Percentiles rank a stretch among this genome's conserved stretches.
Conservation (phyloP, 2,888 invertebrate genomes). For the Eristalis intricaria region DNA sequence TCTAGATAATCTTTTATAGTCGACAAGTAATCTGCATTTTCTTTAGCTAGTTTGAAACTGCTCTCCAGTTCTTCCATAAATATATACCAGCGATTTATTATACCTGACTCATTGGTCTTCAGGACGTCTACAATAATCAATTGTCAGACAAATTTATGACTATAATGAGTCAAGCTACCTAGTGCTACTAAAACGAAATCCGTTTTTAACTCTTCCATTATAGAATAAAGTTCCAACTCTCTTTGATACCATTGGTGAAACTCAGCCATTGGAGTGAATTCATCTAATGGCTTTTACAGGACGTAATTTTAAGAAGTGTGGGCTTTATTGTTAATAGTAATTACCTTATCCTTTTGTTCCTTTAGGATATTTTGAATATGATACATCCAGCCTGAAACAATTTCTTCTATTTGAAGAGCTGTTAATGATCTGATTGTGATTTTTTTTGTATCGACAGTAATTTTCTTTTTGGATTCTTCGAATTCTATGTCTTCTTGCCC, state of each 20-base stretch:
- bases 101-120: conserved; percentile 72
- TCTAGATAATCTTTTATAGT: conserved; percentile 81
- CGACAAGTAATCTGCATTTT: conserved; percentile 80
- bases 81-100: conserved; percentile 75
- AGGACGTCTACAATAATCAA: conserved; percentile 82
- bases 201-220: conserved; percentile 91
- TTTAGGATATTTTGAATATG: conserved; percentile 81
- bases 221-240: conserved; percentile 88
- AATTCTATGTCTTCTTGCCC: conserved; percentile 80
- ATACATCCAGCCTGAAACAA: conserved; percentile 82
- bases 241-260: conserved; percentile 93
- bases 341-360: conserved; percentile 76
- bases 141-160: neutral
- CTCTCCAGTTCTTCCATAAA: conserved; percentile 74
- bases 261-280: conserved; percentile 91
- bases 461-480: conserved; percentile 79
- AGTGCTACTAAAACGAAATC: conserved; percentile 81
- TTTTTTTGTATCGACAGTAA: conserved; percentile 78
- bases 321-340: neutral
- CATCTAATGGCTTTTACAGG: conserved; percentile 83
- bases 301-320: neutral
- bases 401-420: conserved; percentile 82
- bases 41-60: conserved; percentile 78
- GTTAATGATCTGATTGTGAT: conserved; percentile 77
- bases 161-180: conserved; percentile 74